Conservation (phyloP, 1,140 invertebrate species). For the Marisa cornuarietis region DNA sequence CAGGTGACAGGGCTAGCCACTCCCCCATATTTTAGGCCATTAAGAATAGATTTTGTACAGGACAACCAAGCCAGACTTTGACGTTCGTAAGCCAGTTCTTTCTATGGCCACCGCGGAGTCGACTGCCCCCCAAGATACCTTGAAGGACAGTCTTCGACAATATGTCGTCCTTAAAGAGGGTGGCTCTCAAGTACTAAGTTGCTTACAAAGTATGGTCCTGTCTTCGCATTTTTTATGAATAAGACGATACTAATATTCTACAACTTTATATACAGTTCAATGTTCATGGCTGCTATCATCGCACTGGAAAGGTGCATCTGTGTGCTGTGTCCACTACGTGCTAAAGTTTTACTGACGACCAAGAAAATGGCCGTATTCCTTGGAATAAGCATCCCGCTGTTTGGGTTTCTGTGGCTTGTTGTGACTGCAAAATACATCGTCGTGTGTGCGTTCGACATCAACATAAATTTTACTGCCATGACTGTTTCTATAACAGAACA, state of each 20-base stretch:
- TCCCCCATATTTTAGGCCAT: too few species aligned
- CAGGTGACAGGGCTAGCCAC: too few species aligned
- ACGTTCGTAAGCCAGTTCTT: too few species aligned
- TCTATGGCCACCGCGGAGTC: too few species aligned
- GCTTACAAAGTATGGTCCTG: neutral
- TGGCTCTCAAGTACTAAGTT: too few species aligned
- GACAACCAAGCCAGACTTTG: too few species aligned
- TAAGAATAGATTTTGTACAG: too few species aligned
- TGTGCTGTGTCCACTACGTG: neutral
- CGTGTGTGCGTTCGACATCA: neutral
- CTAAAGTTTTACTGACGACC: neutral
- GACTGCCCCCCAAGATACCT: too few species aligned
- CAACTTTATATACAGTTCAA: neutral
- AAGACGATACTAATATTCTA: neutral
- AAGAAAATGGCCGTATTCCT: neutral
- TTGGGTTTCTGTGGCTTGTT: neutral
- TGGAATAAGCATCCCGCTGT: neutral
- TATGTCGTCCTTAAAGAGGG: too few species aligned
- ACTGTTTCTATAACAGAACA: neutral
- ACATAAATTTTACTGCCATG: neutral
- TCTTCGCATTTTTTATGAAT: neutral
- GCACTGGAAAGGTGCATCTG: neutral
- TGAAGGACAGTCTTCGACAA: too few species aligned
- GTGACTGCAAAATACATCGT: neutral
- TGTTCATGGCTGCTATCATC: neutral